Conservation (phyloP, 2,888 invertebrate species). For the Mythimna ferrago region DNA sequence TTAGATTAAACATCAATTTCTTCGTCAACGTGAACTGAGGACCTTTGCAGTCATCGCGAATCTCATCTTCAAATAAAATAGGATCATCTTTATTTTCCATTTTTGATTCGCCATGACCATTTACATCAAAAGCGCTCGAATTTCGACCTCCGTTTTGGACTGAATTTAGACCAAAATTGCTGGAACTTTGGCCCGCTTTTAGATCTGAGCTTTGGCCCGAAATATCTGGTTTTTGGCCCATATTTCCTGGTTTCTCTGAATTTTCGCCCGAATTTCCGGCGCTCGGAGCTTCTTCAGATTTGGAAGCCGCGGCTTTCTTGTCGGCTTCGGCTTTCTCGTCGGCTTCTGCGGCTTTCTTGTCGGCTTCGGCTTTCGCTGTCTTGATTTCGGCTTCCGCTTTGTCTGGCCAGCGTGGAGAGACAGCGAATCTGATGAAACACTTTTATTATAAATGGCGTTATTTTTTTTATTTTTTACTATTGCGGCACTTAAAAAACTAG, state of each 20-base stretch:
- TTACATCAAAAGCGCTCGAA: background rate
- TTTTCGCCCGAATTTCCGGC: background rate
- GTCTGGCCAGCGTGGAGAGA: constrained; percentile 59
- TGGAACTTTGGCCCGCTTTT: background rate
- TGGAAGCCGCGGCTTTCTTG: background rate
- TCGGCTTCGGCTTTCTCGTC: too few relatives aligned
- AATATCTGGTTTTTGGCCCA: background rate
- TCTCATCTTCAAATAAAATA: background rate
- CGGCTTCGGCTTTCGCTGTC: constrained; percentile 11
- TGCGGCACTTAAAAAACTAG: too few relatives aligned
- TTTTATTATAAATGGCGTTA: background rate
- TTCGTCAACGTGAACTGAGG: constrained; percentile 76
- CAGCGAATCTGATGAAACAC: constrained; percentile 38
- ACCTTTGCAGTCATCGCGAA: constrained; percentile 65
- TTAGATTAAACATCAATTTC: constrained; percentile 74
- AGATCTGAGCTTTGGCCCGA: background rate
- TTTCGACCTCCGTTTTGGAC: background rate
- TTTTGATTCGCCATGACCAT: background rate
- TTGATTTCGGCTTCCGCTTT: constrained; percentile 30
- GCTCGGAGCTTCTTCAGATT: background rate
- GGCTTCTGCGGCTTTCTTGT: background rate
- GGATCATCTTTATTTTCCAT: background rate
- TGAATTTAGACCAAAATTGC: background rate
- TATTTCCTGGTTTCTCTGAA: background rate
- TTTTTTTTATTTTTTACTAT: too few relatives aligned